Percentiles rank a stretch among this genome's conserved stretches.
Evolutionary conservation across 1,140 invertebrate genomes (phyloP).

Genomic region (Leptopilina boulardi): DNA sequence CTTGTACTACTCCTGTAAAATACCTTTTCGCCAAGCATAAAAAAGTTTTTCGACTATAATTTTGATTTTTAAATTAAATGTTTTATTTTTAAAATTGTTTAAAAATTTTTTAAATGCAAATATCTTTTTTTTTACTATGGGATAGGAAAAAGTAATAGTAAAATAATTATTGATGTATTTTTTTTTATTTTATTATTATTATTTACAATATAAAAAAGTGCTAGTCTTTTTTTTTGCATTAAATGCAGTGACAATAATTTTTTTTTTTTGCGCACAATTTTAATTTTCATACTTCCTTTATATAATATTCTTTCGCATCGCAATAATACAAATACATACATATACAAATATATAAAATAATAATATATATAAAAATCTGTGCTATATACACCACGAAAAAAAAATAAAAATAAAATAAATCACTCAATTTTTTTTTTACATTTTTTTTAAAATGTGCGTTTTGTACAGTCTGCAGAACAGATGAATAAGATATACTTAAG

Average conservation of each 20-base stretch:
- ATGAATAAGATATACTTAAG: conserved; percentile 24
- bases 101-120: too few species aligned
- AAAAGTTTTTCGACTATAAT: too few species aligned
- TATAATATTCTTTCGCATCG: not conserved
- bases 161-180: not conserved
- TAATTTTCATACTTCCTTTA: not conserved
- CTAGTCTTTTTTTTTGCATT: conserved; percentile 18
- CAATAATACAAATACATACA: conserved; percentile 15
- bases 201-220: conserved; percentile 13
- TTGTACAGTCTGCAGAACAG: conserved; percentile 6
- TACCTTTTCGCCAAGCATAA: too few species aligned
- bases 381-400: conserved; percentile 1
- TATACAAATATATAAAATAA: not conserved
- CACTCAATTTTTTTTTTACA: not conserved
- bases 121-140: not conserved
- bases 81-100: too few species aligned
- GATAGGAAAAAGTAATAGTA: not conserved
- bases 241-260: not conserved
- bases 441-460: not conserved
- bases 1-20: too few species aligned
- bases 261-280: not conserved
- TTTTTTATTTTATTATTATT: not conserved
- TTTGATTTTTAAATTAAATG: too few species aligned
- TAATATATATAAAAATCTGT: conserved; percentile 20
- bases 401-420: conserved; percentile 5